A percentile compares a stretch with the other conserved stretches of the same genome.
These are phyloP conservation scores for Drosophila takahashii DNA, from an alignment of 1,140 invertebrate species.

Conservation along the genomic window DNA sequence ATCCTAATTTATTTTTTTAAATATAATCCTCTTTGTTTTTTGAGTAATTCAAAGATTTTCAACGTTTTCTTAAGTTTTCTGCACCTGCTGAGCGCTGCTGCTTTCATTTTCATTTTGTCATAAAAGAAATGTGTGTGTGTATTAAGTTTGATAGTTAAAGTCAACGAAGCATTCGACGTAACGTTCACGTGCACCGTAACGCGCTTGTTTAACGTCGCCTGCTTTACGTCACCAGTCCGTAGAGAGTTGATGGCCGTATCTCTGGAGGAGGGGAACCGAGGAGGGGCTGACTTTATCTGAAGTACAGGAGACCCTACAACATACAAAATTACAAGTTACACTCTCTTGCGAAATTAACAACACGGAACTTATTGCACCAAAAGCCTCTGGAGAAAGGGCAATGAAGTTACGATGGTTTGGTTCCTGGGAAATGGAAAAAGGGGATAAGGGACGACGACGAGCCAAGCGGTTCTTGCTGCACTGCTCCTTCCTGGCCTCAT, in stretches of 20 bases:
- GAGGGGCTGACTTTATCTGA: slow-evolving; percentile 6
- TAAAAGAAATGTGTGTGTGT: slow-evolving; percentile 33
- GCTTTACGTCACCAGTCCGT: slow-evolving; percentile 37
- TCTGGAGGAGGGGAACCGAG: slow-evolving; percentile 9
- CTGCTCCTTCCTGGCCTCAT: slow-evolving; percentile 45
- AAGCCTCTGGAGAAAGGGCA: slow-evolving; percentile 8
- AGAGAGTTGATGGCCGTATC: slow-evolving; percentile 70
- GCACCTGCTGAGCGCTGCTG: background rate
- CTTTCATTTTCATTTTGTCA: slow-evolving; percentile 29
- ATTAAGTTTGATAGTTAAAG: slow-evolving; percentile 71
- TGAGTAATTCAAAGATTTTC: background rate
- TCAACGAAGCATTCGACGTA: slow-evolving; percentile 73
- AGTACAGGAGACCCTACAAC: slow-evolving; percentile 50
- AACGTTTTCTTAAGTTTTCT: background rate
- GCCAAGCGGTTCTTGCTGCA: slow-evolving; percentile 1
- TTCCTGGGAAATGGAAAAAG: slow-evolving; percentile 1
- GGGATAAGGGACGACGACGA: slow-evolving; percentile 1
- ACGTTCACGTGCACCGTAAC: slow-evolving; percentile 71
- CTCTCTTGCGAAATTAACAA: slow-evolving; percentile 82
- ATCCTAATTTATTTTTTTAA: background rate
- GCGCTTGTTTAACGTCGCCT: slow-evolving; percentile 70
- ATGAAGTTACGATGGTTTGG: background rate
- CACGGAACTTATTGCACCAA: slow-evolving; percentile 78
- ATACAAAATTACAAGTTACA: slow-evolving; percentile 81
- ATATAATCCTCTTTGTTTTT: background rate